Conservation (phyloP, 2,113 vertebrate genomes). For the Semnopithecus entellus region DNA sequence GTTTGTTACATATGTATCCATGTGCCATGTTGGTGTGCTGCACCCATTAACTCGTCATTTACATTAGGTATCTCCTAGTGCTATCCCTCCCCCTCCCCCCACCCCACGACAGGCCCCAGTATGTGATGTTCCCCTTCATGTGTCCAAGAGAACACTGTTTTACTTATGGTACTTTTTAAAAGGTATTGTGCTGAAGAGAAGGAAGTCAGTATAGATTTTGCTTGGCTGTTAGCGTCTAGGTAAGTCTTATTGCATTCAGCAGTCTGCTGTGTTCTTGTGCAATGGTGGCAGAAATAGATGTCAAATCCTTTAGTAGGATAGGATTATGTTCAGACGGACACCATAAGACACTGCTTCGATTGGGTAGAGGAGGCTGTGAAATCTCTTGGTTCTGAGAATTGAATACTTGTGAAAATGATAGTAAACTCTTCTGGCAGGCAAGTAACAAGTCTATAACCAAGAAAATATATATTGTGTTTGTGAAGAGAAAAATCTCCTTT, state of each 20-base stretch:
- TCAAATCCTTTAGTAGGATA: not conserved
- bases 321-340: not conserved
- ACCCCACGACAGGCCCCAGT: too few species aligned
- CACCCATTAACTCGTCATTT: too few species aligned
- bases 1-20: too few species aligned
- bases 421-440: conserved; percentile 27
- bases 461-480: not conserved
- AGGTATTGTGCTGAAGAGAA: not conserved
- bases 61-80: too few species aligned
- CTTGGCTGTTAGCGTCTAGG: not conserved
- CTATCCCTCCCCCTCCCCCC: too few species aligned
- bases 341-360: not conserved
- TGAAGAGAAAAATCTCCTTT: not conserved
- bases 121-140: too few species aligned
- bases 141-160: not conserved
- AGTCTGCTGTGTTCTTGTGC: not conserved
- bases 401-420: conserved; percentile 7
- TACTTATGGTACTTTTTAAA: not conserved
- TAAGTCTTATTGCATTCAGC: not conserved
- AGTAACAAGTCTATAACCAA: not conserved
- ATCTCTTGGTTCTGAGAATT: conserved; percentile 2
- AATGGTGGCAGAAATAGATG: not conserved
- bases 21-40: too few species aligned
- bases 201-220: not conserved
- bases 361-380: not conserved